Base-by-base conservation (phyloP, 2,113 vertebrate species). In the Seriola dumerili region DNA sequence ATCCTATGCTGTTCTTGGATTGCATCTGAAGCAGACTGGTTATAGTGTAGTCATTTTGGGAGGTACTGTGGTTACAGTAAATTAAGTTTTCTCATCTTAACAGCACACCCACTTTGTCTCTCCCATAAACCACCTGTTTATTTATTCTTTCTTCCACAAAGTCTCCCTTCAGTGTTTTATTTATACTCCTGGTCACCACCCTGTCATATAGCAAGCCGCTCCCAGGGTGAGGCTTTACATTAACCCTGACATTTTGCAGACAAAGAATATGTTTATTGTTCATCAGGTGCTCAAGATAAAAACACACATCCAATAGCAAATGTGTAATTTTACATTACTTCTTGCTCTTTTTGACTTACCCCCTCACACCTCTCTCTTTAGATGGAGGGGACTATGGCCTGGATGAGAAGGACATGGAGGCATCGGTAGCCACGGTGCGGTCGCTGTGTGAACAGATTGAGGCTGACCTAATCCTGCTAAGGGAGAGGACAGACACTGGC, bases 341-440 rank as follows among this genome's bases (percentile, higher is more conserved):
- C 3, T 3, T 25, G 8, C 32, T 64, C 1, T 19, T 50, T 50
- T 50, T 21, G n/a, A 29, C 29, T 29, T 29, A 29, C 6, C 11
- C 19, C 36, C 13, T 8, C 12, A 6, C 48, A 25, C 3, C 0
- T 1, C 0, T 50, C 14, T 6, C 2, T 0, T 61, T 67, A 99
- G 98, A 99, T 75, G 98, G 98, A 19, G 97, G 97, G 2, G 98
- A 99, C 62, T 99, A 99, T 0, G 98, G 98, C 40, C 95, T 99
- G 86, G 94, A 96, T 0, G 97, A 97, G 76, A 96, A 95, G 2
- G 98, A 99, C 92, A 98, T 99, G 97, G 96, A 98, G 88, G 97
- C 98, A 0, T 99, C 98, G 0, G 97, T 97, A 0, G 98, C 98
- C 63, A 99, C 98, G 0, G 94, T 99, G 89, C 96, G 91, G 88